A percentile compares a stretch with the other conserved stretches of the same genome.
phyloP scores from a whole-genome alignment of 2,888 invertebrate genomes.

The Lasius platythorax region DNA sequence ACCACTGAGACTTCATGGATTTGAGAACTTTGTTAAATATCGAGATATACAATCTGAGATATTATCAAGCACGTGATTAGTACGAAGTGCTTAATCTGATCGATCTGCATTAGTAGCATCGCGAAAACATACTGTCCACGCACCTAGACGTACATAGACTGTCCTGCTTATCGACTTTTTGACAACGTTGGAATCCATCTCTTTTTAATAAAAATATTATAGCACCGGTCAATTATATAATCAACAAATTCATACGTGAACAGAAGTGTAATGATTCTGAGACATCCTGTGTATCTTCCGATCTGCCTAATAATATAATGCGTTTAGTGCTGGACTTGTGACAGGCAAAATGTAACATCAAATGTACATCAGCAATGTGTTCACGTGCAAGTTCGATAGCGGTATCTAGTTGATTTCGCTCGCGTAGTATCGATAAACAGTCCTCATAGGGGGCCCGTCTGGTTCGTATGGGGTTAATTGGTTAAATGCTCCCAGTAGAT shows the following conservation, averaged over 20 bases:
- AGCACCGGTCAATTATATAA: not conserved
- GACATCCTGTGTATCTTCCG: not conserved
- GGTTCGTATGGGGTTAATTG: conserved; percentile 55
- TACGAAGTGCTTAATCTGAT: conserved; percentile 5
- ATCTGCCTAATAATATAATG: not conserved
- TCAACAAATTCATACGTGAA: not conserved
- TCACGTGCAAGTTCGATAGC: not conserved
- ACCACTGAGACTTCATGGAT: not conserved
- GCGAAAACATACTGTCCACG: not conserved
- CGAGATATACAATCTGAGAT: not conserved
- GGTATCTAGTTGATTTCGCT: not conserved
- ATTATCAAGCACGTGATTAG: not conserved
- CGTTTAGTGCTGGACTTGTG: not conserved
- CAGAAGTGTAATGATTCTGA: not conserved
- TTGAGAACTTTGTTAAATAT: not conserved
- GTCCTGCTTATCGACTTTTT: not conserved
- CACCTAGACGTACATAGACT: too few species aligned
- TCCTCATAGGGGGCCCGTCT: conserved; percentile 58
- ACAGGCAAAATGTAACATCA: not conserved
- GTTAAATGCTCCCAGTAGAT: conserved; percentile 41
- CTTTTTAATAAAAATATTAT: not conserved
- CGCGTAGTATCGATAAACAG: conserved; percentile 39
- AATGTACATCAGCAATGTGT: not conserved
- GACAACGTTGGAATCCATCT: not conserved
- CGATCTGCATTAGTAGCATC: not conserved